phyloP scores from a whole-genome alignment of 2,113 vertebrate genomes.

The Falco punctatus region DNA sequence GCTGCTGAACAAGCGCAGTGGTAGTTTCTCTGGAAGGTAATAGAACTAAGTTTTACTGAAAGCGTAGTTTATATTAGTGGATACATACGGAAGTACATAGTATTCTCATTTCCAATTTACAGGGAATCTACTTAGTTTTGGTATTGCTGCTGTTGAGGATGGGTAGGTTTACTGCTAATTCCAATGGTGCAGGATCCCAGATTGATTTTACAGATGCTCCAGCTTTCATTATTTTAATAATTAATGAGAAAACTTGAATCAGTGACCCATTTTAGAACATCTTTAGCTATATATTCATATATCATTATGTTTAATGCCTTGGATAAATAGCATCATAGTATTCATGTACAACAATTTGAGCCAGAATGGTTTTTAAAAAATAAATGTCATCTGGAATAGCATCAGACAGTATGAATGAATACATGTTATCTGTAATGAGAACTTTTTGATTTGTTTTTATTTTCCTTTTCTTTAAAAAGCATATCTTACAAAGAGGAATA shows the following conservation, averaged over 20 bases:
- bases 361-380: background rate
- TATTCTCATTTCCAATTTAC: fast-evolving
- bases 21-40: background rate
- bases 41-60: background rate
- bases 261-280: fast-evolving
- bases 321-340: background rate
- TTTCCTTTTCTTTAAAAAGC: background rate
- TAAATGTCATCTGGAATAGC: background rate
- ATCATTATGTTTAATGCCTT: background rate
- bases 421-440: background rate
- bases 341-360: fast-evolving
- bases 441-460: fast-evolving
- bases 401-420: background rate
- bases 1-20: background rate
- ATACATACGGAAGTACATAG: fast-evolving
- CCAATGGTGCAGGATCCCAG: background rate
- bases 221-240: background rate
- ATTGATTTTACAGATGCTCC: background rate
- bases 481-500: fast-evolving
- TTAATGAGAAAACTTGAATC: background rate
- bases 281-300: fast-evolving
- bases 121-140: background rate
- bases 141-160: background rate
- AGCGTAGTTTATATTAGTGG: background rate
- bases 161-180: background rate